These are phyloP conservation scores for Microcebus tavaratra DNA, from an alignment of 2,113 vertebrate genomes.

Conservation along the genomic window DNA sequence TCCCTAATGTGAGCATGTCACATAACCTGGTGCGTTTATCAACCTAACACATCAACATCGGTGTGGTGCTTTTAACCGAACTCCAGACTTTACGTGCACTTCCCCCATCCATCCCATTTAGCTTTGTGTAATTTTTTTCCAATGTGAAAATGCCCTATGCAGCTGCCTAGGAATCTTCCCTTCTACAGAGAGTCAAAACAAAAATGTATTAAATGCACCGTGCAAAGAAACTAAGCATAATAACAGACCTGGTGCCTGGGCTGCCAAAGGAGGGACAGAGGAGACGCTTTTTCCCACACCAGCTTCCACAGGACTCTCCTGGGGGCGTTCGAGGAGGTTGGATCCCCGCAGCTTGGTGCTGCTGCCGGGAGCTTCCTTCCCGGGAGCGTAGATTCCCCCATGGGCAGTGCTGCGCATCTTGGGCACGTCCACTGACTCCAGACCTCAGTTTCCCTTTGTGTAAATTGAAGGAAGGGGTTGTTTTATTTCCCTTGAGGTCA, in stretches of 20 bases:
- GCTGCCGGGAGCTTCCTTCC: background rate
- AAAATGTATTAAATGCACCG: background rate
- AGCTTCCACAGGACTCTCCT: background rate
- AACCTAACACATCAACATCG: rapidly evolving
- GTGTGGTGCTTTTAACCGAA: background rate
- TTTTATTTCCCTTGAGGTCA: background rate
- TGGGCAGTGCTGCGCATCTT: background rate
- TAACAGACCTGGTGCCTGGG: background rate
- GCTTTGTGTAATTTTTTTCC: background rate
- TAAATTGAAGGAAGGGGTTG: background rate
- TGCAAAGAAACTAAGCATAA: background rate
- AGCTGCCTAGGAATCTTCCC: background rate
- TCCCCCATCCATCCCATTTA: background rate
- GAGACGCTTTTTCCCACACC: background rate
- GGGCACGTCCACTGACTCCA: background rate
- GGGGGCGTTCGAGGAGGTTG: rapidly evolving
- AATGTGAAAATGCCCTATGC: background rate
- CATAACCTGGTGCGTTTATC: rapidly evolving
- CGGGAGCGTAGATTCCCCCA: too few species aligned
- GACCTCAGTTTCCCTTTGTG: background rate
- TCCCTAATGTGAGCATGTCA: rapidly evolving
- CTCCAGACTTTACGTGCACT: too few species aligned
- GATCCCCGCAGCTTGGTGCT: background rate
- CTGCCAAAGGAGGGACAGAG: background rate
- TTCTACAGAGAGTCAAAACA: background rate